These are phyloP conservation scores for Cyclophora punctaria DNA, from an alignment of 2,888 invertebrate species.

Conservation along the genomic window DNA sequence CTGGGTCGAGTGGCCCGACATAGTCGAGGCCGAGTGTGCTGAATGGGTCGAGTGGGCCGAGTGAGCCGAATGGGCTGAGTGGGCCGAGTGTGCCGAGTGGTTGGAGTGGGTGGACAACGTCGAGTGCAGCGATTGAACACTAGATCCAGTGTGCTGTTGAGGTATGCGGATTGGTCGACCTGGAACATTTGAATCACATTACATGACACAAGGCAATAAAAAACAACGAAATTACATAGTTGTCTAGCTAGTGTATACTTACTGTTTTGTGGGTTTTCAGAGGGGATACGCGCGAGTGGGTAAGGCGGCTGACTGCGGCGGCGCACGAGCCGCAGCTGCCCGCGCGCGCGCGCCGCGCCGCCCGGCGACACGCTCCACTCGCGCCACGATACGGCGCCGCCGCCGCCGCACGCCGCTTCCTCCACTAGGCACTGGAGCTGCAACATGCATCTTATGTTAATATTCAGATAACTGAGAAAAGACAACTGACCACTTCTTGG, in stretches of 20 bases:
- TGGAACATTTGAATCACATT: conserved; percentile 7
- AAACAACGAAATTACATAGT: too few species aligned
- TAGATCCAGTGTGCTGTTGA: conserved; percentile 65
- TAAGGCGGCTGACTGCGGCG: conserved; percentile 88
- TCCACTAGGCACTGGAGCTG: conserved; percentile 84
- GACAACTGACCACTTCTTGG: conserved; percentile 29
- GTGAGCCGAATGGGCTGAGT: conserved; percentile 15
- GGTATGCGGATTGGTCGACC: conserved; percentile 50
- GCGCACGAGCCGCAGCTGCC: conserved; percentile 64
- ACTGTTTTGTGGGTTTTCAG: conserved; percentile 12
- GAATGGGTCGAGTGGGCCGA: conserved; percentile 14
- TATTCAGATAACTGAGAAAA: background rate
- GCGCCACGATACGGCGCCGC: conserved; percentile 70
- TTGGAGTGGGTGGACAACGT: conserved; percentile 28
- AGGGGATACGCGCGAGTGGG: conserved; percentile 78
- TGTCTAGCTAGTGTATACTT: background rate
- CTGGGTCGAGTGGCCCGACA: conserved; percentile 28
- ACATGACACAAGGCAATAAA: background rate
- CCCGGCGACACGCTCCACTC: conserved; percentile 78
- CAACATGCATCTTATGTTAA: background rate
- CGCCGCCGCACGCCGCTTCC: conserved; percentile 82
- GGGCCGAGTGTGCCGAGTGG: conserved; percentile 18
- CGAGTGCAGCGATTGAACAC: conserved; percentile 55
- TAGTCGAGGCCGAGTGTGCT: conserved; percentile 20
- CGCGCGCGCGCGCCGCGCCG: conserved; percentile 66